Percentiles rank a stretch among this genome's conserved stretches.
Conservation (phyloP, 2,888 invertebrate species). For the Aphodius sticticus region DNA sequence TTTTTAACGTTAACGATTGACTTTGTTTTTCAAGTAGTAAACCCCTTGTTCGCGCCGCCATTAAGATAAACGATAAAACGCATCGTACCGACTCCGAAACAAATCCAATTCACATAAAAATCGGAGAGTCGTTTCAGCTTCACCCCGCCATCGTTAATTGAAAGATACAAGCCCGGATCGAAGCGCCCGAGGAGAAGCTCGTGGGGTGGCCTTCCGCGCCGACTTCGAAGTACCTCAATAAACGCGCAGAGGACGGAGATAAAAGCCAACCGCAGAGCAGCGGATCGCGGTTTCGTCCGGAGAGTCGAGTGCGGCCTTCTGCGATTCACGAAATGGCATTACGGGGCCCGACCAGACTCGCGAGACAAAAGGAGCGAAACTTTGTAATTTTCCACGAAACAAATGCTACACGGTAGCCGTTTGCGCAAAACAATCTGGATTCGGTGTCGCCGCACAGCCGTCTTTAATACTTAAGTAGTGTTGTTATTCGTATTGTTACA, state of each 20-base stretch:
- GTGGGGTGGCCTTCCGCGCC: background rate
- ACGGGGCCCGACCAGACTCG: background rate
- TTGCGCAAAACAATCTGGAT: background rate
- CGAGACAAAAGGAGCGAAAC: background rate
- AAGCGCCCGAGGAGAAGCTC: background rate
- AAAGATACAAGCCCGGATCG: background rate
- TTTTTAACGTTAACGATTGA: background rate
- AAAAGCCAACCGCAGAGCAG: background rate
- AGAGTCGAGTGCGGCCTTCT: background rate
- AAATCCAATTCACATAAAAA: conserved; percentile 4
- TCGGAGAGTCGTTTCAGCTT: background rate
- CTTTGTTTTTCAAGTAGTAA: background rate
- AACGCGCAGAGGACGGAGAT: background rate
- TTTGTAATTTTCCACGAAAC: background rate
- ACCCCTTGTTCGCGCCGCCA: background rate
- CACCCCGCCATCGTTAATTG: conserved; percentile 4
- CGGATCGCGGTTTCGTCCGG: background rate
- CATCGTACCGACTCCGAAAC: background rate
- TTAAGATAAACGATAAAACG: background rate
- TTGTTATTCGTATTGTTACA: background rate
- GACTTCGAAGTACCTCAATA: background rate
- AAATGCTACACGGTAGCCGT: background rate
- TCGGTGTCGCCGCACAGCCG: background rate
- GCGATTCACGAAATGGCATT: background rate
- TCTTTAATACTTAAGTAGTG: conserved; percentile 4